A percentile compares a stretch with the other conserved stretches of the same genome.
Conservation (phyloP, 2,888 invertebrate genomes). For the Galeopsomyia nigrocyanea region DNA sequence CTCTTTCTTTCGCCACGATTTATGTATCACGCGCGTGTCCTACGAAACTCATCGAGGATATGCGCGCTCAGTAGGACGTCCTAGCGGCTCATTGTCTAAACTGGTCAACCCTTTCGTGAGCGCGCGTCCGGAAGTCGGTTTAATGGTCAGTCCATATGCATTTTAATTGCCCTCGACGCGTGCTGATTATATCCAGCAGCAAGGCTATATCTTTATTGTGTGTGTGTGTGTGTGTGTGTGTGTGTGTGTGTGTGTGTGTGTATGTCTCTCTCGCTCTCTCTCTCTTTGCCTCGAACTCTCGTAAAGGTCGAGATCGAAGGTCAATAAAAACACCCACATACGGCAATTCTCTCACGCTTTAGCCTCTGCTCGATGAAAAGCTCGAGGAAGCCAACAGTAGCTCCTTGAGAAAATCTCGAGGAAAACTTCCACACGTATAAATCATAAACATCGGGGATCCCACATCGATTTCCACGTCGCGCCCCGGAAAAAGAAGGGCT, state of each 20-base stretch:
- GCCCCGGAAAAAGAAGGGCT: constrained; percentile 29
- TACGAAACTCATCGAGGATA: constrained; percentile 33
- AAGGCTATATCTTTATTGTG: too few species aligned
- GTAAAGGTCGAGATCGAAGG: neutral
- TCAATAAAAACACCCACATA: constrained; percentile 38
- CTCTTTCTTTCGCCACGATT: constrained; percentile 20
- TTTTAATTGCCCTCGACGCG: too few species aligned
- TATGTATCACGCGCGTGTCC: constrained; percentile 39
- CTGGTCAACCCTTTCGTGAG: constrained; percentile 30
- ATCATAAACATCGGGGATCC: constrained; percentile 24
- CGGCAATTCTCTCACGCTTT: neutral
- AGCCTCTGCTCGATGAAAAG: neutral
- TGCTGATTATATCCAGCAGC: too few species aligned
- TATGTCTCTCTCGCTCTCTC: too few species aligned
- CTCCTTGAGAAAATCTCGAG: constrained; percentile 29
- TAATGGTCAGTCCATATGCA: constrained; percentile 13
- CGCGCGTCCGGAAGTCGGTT: constrained; percentile 8
- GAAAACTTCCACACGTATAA: constrained; percentile 15
- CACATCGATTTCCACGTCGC: constrained; percentile 23
- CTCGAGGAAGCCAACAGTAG: neutral
- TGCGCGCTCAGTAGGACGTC: constrained; percentile 28
- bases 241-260: too few species aligned
- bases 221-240: too few species aligned
- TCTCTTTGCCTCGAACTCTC: too few species aligned
- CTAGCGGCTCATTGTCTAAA: neutral